Conservation (phyloP, 2,113 vertebrate genomes). For the Psittacus erithacus region DNA sequence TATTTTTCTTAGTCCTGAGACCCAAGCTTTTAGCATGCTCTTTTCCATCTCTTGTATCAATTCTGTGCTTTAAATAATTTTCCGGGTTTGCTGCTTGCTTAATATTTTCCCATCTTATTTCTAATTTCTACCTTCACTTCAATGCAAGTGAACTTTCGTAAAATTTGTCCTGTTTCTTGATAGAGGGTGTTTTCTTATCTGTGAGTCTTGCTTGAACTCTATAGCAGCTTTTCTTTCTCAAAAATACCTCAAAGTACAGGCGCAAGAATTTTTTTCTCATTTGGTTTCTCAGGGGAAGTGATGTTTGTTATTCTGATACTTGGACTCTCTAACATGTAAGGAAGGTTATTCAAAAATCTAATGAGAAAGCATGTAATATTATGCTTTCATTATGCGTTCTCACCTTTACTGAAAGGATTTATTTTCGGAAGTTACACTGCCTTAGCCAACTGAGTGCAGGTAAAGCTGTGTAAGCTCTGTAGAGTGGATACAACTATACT, state of each 20-base stretch:
- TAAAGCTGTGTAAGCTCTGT: background rate
- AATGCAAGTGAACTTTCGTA: background rate
- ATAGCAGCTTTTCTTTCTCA: background rate
- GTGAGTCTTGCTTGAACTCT: background rate
- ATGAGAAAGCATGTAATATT: background rate
- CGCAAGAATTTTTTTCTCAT: background rate
- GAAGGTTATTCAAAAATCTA: background rate
- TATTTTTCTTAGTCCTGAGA: background rate
- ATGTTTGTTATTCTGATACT: background rate
- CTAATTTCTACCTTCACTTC: background rate
- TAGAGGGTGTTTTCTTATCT: background rate
- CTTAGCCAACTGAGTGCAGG: background rate
- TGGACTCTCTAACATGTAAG: background rate
- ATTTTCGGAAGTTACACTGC: background rate
- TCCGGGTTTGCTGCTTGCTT: background rate
- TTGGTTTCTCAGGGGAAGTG: background rate
- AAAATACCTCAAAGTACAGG: background rate
- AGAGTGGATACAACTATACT: background rate
- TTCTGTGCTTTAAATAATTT: background rate
- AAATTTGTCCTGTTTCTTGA: background rate
- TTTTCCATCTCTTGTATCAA: background rate
- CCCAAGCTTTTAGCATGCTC: background rate
- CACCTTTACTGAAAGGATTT: background rate
- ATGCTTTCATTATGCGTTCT: background rate
- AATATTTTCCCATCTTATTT: background rate